These are phyloP conservation scores for Lasioglossum malachurum DNA, from an alignment of 2,888 invertebrate genomes.

Conservation along the genomic window DNA sequence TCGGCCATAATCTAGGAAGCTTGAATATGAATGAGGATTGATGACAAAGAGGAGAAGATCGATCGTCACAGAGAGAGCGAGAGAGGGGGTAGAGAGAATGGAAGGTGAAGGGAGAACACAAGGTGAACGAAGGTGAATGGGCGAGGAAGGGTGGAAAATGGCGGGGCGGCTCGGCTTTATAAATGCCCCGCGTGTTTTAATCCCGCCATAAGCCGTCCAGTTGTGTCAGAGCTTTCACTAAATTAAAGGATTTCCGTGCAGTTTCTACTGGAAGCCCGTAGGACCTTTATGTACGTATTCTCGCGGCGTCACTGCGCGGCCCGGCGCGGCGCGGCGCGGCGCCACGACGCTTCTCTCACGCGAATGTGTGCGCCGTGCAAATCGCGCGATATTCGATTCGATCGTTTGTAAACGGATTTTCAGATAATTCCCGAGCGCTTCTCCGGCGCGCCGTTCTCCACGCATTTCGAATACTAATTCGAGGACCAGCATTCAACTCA, in stretches of 20 bases:
- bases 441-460: neutral
- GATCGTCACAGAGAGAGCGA: neutral
- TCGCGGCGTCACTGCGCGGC: neutral
- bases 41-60: slow-evolving; percentile 6
- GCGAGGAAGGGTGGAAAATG: slow-evolving; percentile 42
- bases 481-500: neutral
- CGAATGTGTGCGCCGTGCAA: neutral
- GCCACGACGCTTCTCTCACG: neutral
- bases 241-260: slow-evolving; percentile 71
- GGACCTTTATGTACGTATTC: slow-evolving; percentile 30
- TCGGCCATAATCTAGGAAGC: slow-evolving; percentile 6
- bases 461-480: neutral
- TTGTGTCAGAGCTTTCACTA: slow-evolving; percentile 65
- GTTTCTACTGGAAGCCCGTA: slow-evolving; percentile 24
- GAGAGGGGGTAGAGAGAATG: neutral
- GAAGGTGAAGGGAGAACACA: slow-evolving; percentile 21
- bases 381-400: slow-evolving; percentile 18
- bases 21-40: slow-evolving; percentile 22
- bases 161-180: slow-evolving; percentile 59
- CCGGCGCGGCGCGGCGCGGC: neutral
- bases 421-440: slow-evolving; percentile 14
- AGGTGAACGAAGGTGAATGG: slow-evolving; percentile 30
- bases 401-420: slow-evolving; percentile 48
- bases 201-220: slow-evolving; percentile 65
- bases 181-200: slow-evolving; percentile 72